A percentile compares a stretch with the other conserved stretches of the same genome.
Evolutionary conservation across 2,888 invertebrate genomes (phyloP).

Genomic region (Himalopsyche tibetana): DNA sequence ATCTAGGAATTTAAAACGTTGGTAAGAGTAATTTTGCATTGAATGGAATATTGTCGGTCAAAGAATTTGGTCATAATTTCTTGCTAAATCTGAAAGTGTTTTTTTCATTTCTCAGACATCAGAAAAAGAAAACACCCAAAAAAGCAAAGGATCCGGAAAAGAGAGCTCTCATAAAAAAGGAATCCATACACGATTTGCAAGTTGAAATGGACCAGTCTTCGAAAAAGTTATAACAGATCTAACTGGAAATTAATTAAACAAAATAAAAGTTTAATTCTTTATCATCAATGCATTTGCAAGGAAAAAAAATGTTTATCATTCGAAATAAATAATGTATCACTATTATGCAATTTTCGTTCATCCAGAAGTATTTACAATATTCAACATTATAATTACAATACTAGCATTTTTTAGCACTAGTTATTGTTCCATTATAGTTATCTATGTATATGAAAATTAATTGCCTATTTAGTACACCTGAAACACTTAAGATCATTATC

Average conservation of each 20-base stretch:
- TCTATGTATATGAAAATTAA: too few species aligned
- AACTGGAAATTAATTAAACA: background rate
- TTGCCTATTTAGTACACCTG: too few species aligned
- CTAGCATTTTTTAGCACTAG: too few species aligned
- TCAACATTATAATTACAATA: too few species aligned
- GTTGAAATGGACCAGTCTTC: slow-evolving; percentile 74
- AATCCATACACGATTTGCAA: slow-evolving; percentile 75
- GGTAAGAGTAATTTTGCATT: background rate
- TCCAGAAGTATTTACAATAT: too few species aligned
- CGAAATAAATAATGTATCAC: background rate
- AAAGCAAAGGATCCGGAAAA: slow-evolving; percentile 79
- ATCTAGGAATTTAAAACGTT: background rate
- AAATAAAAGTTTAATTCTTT: background rate
- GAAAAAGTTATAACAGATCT: slow-evolving; percentile 74
- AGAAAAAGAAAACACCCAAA: slow-evolving; percentile 79
- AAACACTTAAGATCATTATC: too few species aligned
- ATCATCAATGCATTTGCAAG: background rate
- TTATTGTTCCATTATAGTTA: too few species aligned
- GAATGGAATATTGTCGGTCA: background rate
- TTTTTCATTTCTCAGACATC: slow-evolving; percentile 70
- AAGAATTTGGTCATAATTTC: background rate
- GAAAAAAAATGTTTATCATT: background rate
- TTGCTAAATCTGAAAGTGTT: background rate
- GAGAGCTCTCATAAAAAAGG: slow-evolving; percentile 77
- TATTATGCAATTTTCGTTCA: background rate